A percentile compares a stretch with the other conserved stretches of the same genome.
These are phyloP conservation scores for Daphoenositta chrysoptera DNA, from an alignment of 2,113 vertebrate species.

Conservation along the genomic window DNA sequence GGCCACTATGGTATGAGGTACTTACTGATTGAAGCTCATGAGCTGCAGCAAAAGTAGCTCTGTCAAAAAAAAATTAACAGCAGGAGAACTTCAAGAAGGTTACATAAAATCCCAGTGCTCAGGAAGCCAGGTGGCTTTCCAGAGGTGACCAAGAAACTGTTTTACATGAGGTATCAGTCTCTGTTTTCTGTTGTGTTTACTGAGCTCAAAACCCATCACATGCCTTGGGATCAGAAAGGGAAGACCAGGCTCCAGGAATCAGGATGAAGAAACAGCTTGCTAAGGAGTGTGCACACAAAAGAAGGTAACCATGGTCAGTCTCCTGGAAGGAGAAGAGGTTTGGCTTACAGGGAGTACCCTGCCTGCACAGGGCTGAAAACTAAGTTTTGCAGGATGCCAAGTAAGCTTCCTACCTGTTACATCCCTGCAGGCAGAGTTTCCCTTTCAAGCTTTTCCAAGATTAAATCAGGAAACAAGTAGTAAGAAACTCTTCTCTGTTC, in stretches of 20 bases:
- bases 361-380: neutral
- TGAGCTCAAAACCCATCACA: neutral
- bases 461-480: neutral
- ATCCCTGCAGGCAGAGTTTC: neutral
- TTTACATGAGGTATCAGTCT: neutral
- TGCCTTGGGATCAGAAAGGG: neutral
- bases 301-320: neutral
- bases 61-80: neutral
- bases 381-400: neutral
- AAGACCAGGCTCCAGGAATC: neutral
- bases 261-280: neutral
- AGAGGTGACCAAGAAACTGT: neutral
- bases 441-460: neutral
- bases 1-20: accelerated
- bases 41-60: neutral
- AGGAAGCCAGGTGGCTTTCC: neutral
- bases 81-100: neutral
- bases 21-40: neutral
- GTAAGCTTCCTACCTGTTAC: neutral
- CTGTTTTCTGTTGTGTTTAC: neutral
- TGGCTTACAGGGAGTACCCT: neutral
- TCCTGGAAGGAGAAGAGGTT: neutral
- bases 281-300: neutral
- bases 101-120: neutral
- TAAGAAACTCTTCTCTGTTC: neutral